phyloP scores from a whole-genome alignment of 2,888 invertebrate species.

The Craniophora ligustri region DNA sequence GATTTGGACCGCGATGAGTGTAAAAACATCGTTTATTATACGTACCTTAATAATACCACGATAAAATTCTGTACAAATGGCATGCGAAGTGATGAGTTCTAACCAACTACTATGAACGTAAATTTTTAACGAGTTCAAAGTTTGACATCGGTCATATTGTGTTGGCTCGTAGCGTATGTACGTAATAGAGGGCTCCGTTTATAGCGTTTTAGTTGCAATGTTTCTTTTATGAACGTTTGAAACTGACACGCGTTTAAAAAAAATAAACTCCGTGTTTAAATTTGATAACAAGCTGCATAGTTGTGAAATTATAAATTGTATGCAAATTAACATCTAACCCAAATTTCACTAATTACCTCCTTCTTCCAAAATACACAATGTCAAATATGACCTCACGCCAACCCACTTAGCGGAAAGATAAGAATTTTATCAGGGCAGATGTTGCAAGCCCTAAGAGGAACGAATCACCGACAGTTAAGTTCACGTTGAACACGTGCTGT shows the following conservation, averaged over 20 bases:
- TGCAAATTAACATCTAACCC: conserved; percentile 17
- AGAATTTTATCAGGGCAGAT: conserved; percentile 50
- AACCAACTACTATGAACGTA: conserved; percentile 61
- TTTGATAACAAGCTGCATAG: no score
- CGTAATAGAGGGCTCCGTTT: conserved; percentile 53
- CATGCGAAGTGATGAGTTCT: conserved; percentile 62
- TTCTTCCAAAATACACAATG: conserved; percentile 24
- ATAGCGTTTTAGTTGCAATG: conserved; percentile 26
- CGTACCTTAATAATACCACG: conserved; percentile 44
- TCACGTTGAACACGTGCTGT: conserved; percentile 71
- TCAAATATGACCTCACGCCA: conserved; percentile 39
- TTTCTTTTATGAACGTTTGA: conserved; percentile 8
- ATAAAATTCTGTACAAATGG: conserved; percentile 56
- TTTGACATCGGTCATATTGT: conserved; percentile 61
- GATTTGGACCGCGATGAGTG: conserved; percentile 11
- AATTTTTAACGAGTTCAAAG: conserved; percentile 72
- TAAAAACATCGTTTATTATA: conserved; percentile 43
- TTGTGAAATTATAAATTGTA: neutral
- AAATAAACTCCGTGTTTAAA: no score
- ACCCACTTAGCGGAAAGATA: conserved; percentile 48
- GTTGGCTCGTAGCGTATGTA: conserved; percentile 47
- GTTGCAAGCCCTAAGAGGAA: conserved; percentile 60
- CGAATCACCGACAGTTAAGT: conserved; percentile 65
- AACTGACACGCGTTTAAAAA: neutral
- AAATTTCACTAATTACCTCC: conserved; percentile 35